phyloP scores from a whole-genome alignment of 2,113 vertebrate species.

The Arizona elegans region DNA sequence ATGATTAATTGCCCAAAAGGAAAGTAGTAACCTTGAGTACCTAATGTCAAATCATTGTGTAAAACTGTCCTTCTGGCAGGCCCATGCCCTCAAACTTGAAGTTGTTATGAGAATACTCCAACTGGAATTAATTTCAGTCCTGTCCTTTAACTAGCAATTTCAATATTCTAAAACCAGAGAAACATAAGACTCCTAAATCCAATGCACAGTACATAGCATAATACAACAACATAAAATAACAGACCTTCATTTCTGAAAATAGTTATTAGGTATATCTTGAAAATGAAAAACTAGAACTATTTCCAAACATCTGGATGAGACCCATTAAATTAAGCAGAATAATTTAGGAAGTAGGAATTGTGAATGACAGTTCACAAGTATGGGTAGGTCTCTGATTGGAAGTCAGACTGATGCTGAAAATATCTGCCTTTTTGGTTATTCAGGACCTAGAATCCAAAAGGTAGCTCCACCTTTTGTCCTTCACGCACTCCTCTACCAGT shows the following conservation, averaged over 20 bases:
- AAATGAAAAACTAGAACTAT: too few relatives aligned
- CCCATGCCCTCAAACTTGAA: neutral
- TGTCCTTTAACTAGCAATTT: neutral
- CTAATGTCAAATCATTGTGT: neutral
- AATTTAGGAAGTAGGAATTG: too few relatives aligned
- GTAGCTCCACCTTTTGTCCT: neutral
- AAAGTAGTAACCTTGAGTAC: neutral
- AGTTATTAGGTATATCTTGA: too few relatives aligned
- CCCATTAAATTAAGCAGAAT: too few relatives aligned
- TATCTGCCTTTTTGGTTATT: neutral
- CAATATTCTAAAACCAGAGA: neutral
- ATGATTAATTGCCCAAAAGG: neutral
- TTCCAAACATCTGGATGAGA: too few relatives aligned
- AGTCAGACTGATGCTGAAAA: neutral
- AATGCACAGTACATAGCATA: too few relatives aligned
- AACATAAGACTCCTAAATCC: neutral
- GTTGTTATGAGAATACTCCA: neutral
- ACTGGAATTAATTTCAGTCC: neutral
- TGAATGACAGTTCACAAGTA: too few relatives aligned
- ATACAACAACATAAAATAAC: neutral
- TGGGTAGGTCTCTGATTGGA: too few relatives aligned
- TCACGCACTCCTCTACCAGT: neutral
- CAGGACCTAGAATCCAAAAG: neutral
- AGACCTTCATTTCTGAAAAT: too few relatives aligned
- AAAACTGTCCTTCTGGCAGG: neutral